Percentiles rank a stretch among this genome's conserved stretches.
phyloP scores from a whole-genome alignment of 2,888 invertebrate species.

The Phalangium opilio region DNA sequence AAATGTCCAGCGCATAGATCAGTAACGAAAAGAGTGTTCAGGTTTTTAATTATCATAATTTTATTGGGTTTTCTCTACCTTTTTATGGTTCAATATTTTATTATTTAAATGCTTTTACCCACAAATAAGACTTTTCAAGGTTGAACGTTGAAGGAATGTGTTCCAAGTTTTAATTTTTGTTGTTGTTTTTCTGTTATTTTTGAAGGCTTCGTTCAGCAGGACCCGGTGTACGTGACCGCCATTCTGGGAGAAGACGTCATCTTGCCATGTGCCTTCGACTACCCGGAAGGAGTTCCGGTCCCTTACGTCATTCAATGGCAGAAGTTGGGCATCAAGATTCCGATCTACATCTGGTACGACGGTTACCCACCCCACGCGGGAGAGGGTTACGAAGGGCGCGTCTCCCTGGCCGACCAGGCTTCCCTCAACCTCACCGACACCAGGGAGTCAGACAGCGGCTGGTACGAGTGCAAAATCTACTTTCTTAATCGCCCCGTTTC shows the following conservation, averaged over 20 bases:
- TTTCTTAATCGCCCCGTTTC: conserved; percentile 38
- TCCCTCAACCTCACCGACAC: conserved; percentile 92
- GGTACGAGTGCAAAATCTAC: conserved; percentile 90
- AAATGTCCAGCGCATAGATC: too few relatives aligned
- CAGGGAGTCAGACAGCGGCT: conserved; percentile 82
- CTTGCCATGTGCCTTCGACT: conserved; percentile 95
- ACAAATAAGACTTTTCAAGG: too few relatives aligned
- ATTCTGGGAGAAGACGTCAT: conserved; percentile 90
- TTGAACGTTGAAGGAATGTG: too few relatives aligned
- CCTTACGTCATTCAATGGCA: conserved; percentile 98
- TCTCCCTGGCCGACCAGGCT: conserved; percentile 73
- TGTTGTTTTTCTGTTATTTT: too few relatives aligned
- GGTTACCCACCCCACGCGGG: conserved; percentile 90
- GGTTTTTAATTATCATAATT: too few relatives aligned
- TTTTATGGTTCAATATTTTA: too few relatives aligned
- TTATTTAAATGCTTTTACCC: too few relatives aligned
- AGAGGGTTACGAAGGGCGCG: conserved; percentile 80
- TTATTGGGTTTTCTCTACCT: too few relatives aligned
- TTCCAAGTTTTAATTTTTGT: too few relatives aligned
- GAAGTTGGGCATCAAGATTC: conserved; percentile 92
- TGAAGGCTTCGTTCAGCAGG: too few relatives aligned
- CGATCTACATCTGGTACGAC: conserved; percentile 97
- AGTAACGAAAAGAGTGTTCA: too few relatives aligned
- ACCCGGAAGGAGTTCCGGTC: conserved; percentile 51
- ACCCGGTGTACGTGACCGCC: conserved; percentile 45